These are phyloP conservation scores for Coluber constrictor DNA, from an alignment of 2,797 vertebrate genomes.

Conservation along the genomic window DNA sequence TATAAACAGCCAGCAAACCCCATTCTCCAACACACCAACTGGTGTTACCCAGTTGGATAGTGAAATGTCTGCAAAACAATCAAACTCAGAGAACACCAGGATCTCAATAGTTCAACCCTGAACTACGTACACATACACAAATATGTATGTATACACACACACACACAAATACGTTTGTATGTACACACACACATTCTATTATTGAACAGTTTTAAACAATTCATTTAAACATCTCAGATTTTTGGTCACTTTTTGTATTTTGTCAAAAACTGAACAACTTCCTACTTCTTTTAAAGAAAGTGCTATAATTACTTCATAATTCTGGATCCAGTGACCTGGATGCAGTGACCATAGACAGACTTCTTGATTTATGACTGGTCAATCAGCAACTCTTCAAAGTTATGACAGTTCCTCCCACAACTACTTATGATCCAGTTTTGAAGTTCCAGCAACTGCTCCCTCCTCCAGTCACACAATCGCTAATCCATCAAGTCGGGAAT, in stretches of 20 bases:
- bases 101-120: neutral
- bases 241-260: neutral
- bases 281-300: neutral
- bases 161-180: no score
- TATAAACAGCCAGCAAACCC: neutral
- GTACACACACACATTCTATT: neutral
- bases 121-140: neutral
- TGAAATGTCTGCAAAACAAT: neutral
- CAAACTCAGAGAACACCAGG: neutral
- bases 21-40: neutral
- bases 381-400: no score
- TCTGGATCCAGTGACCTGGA: neutral
- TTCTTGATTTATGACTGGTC: no score
- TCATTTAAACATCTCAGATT: neutral
- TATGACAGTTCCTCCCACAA: no score
- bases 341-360: neutral
- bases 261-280: neutral
- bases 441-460: no score
- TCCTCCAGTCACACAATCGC: neutral
- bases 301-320: neutral
- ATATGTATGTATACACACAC: no score
- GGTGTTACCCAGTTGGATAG: neutral
- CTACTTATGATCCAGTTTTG: no score
- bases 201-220: neutral
- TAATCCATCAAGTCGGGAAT: neutral